Conservation (phyloP, 2,797 vertebrate genomes). For the Carapus acus region DNA sequence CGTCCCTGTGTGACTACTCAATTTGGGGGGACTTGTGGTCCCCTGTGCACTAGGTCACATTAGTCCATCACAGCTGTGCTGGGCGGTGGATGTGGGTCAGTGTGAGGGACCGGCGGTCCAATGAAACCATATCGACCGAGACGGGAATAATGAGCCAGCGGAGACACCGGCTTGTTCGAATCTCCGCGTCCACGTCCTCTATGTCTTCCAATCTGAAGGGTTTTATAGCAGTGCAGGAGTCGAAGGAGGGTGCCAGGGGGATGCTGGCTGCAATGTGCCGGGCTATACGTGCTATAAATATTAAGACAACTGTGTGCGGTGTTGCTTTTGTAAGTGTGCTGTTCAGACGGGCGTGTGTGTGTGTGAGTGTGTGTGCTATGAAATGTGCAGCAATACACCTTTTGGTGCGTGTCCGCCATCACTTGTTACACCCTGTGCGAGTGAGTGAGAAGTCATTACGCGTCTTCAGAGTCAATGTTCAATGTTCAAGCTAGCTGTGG, state of each 20-base stretch:
- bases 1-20: no score
- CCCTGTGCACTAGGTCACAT: constrained; percentile 40
- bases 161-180: neutral
- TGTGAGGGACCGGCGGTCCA: neutral
- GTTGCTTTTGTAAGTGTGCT: constrained; percentile 15
- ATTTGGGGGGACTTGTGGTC: no score
- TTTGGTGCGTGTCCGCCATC: constrained; percentile 8
- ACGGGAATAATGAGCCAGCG: neutral
- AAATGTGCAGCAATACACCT: neutral
- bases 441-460: constrained; percentile 9
- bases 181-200: constrained; percentile 1
- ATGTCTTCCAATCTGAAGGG: neutral
- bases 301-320: constrained; percentile 24
- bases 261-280: neutral
- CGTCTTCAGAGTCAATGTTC: constrained; percentile 10
- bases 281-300: constrained; percentile 37
- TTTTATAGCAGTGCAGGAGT: neutral
- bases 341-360: constrained; percentile 3
- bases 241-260: constrained; percentile 1
- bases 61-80: constrained; percentile 21
- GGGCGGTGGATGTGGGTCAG: constrained; percentile 24
- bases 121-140: neutral
- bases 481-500: constrained; percentile 21
- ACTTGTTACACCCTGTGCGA: constrained; percentile 21
- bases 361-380: neutral